Evolutionary conservation across 2,888 invertebrate genomes (phyloP).

Genomic region (Luperina testacea): DNA sequence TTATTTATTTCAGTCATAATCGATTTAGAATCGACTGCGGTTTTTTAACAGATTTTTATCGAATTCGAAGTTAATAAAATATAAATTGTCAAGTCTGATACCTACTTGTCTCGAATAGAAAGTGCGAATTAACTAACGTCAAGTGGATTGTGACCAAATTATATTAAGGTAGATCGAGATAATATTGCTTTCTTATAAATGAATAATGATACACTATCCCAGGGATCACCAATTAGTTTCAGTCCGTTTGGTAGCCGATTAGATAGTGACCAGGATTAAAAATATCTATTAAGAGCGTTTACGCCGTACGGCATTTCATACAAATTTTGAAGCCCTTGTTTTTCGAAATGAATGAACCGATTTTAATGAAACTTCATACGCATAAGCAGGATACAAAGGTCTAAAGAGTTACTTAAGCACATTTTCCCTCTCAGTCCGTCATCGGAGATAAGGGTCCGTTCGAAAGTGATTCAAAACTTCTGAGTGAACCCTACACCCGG

Average conservation of each 20-base stretch:
- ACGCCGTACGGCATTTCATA: no score
- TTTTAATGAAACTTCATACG: no score
- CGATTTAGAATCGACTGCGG: slow-evolving; percentile 73
- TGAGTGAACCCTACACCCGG: no score
- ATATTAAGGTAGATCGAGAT: slow-evolving; percentile 1
- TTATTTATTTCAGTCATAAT: slow-evolving; percentile 69
- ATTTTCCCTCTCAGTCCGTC: no score
- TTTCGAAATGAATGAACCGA: no score
- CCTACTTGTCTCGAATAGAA: slow-evolving; percentile 35
- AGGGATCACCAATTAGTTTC: background rate
- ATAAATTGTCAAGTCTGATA: slow-evolving; percentile 27
- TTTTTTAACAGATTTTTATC: slow-evolving; percentile 56
- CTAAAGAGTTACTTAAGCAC: no score
- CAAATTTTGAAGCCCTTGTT: no score
- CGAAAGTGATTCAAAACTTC: no score
- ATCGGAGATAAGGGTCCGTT: no score
- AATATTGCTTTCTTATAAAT: background rate
- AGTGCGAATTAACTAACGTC: slow-evolving; percentile 9
- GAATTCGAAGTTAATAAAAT: slow-evolving; percentile 33
- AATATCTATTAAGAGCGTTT: no score
- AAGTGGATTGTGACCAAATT: slow-evolving; percentile 35
- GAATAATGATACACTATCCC: background rate
- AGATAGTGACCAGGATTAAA: no score
- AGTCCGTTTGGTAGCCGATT: background rate
- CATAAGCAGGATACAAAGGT: no score